phyloP scores from a whole-genome alignment of 2,888 invertebrate species.

The Dusona sp. region DNA sequence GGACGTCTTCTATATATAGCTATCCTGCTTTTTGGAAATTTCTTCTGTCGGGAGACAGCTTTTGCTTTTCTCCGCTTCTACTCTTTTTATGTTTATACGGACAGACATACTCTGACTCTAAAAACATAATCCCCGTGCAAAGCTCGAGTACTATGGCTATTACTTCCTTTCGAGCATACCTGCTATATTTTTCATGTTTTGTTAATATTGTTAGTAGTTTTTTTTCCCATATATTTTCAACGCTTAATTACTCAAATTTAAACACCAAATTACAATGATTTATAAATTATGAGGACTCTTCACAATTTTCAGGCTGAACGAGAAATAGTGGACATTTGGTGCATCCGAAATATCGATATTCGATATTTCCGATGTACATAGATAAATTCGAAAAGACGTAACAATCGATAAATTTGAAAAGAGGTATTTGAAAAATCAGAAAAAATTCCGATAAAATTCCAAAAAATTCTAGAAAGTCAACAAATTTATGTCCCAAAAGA shows the following conservation, averaged over 20 bases:
- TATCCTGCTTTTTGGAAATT: conserved; percentile 78
- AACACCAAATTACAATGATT: neutral
- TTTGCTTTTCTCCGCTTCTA: conserved; percentile 38
- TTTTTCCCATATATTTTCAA: neutral
- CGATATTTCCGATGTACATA: no score
- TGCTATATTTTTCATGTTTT: neutral
- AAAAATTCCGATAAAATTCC: no score
- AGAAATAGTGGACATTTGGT: neutral
- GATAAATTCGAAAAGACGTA: no score
- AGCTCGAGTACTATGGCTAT: conserved; percentile 1
- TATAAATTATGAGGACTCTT: neutral
- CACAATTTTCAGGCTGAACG: neutral
- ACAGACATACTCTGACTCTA: conserved; percentile 77
- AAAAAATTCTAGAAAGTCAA: no score
- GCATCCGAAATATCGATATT: neutral
- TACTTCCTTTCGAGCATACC: conserved; percentile 3
- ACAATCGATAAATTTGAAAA: no score
- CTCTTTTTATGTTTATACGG: conserved; percentile 78
- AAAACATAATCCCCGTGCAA: conserved; percentile 65
- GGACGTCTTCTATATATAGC: conserved; percentile 31
- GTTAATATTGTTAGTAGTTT: neutral
- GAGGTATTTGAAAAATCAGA: no score
- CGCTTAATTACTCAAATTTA: neutral
- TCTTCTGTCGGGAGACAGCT: conserved; percentile 72
- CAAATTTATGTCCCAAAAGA: no score